Percentiles rank a stretch among this genome's conserved stretches.
These are phyloP conservation scores for Dryobota labecula DNA, from an alignment of 2,888 invertebrate genomes.

Conservation along the genomic window DNA sequence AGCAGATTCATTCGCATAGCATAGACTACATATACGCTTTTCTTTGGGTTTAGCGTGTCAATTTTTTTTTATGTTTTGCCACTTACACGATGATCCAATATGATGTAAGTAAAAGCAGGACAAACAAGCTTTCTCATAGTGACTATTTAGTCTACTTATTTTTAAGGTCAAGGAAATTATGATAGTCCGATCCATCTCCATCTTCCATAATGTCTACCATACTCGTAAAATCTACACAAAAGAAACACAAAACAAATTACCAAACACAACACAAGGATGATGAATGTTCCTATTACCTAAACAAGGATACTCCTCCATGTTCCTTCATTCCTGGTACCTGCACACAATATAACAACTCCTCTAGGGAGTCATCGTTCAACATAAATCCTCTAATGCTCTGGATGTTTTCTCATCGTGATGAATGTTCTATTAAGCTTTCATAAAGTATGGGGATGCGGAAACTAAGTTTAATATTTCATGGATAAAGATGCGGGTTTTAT, in stretches of 20 bases:
- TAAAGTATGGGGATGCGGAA: not conserved
- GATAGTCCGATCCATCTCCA: not conserved
- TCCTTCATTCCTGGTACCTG: slow-evolving; percentile 10
- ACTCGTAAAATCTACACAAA: not conserved
- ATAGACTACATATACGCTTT: not conserved
- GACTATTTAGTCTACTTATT: not conserved
- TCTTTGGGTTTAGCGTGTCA: not conserved
- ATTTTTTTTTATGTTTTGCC: not conserved
- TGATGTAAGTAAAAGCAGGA: not conserved
- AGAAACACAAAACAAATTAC: not conserved
- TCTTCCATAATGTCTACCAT: not conserved
- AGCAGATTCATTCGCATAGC: not conserved
- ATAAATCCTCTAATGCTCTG: slow-evolving; percentile 17
- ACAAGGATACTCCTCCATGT: slow-evolving; percentile 2
- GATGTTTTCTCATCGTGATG: slow-evolving; percentile 24
- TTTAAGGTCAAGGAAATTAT: not conserved
- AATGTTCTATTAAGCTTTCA: slow-evolving; percentile 26
- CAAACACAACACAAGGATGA: slow-evolving; percentile 2
- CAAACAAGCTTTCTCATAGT: not conserved
- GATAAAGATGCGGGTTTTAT: not conserved
- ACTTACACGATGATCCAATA: not conserved
- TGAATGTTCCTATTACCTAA: slow-evolving; percentile 28
- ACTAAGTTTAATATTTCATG: slow-evolving; percentile 24
- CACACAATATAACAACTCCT: slow-evolving; percentile 6
- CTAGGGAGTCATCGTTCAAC: slow-evolving; percentile 44